Evolutionary conservation across 2,888 invertebrate species (phyloP).

Genomic region (Parochlus steinenii): DNA sequence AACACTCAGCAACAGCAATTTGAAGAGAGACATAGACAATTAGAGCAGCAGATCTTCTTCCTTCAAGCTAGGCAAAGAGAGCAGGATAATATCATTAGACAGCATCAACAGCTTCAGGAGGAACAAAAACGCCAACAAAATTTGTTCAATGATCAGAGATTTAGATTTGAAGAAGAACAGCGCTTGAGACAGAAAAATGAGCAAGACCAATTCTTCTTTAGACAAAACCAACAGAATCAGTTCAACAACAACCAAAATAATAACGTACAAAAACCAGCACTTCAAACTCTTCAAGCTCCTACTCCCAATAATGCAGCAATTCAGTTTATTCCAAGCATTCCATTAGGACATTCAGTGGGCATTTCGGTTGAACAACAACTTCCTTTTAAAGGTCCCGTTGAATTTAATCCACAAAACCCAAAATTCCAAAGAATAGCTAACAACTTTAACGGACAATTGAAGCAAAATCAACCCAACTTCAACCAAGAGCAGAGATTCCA

Average conservation of each 20-base stretch:
- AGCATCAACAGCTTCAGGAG: slow-evolving; percentile 42
- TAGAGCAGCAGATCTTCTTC: slow-evolving; percentile 52
- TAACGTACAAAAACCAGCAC: slow-evolving; percentile 18
- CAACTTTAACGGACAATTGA: no score
- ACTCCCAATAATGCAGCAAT: slow-evolving; percentile 16
- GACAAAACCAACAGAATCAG: slow-evolving; percentile 20
- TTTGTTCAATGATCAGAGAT: slow-evolving; percentile 21
- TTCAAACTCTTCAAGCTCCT: slow-evolving; percentile 19
- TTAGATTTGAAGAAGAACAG: slow-evolving; percentile 16
- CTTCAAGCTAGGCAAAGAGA: slow-evolving; percentile 50
- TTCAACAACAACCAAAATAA: slow-evolving; percentile 26
- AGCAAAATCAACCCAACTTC: slow-evolving; percentile 32
- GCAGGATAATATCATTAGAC: slow-evolving; percentile 48
- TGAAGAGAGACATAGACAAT: slow-evolving; percentile 47
- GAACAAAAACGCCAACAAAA: slow-evolving; percentile 14
- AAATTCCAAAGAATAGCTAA: slow-evolving; percentile 28
- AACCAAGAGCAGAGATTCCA: slow-evolving; percentile 35
- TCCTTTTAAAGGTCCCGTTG: slow-evolving; percentile 39
- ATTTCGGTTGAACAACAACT: slow-evolving; percentile 35
- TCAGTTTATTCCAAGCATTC: slow-evolving; percentile 27
- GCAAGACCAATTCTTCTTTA: slow-evolving; percentile 22
- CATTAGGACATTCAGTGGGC: slow-evolving; percentile 20
- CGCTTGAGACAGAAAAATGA: slow-evolving; percentile 14
- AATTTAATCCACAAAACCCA: slow-evolving; percentile 18
- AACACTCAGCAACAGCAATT: slow-evolving; percentile 27